Percentiles rank a stretch among this genome's conserved stretches.
Conservation (phyloP, 2,888 invertebrate genomes). For the Anthophora plumipes region DNA sequence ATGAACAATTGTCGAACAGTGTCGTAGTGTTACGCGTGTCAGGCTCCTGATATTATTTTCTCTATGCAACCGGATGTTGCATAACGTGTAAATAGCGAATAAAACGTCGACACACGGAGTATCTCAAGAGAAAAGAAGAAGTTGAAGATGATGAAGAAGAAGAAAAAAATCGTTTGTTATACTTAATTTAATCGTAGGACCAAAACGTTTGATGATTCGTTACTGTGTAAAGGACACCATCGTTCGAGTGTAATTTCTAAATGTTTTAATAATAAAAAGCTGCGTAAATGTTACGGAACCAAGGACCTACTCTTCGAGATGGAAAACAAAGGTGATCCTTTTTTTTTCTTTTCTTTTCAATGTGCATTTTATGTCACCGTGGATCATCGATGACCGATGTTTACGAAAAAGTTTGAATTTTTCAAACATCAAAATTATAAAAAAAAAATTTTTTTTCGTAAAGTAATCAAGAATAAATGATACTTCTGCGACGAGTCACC, state of each 20-base stretch:
- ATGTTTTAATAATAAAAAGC: slow-evolving; percentile 83
- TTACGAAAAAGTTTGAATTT: no score
- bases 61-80: slow-evolving; percentile 63
- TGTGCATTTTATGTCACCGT: not conserved
- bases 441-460: not conserved
- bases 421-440: not conserved
- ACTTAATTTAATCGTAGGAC: slow-evolving; percentile 79
- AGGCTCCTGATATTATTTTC: slow-evolving; percentile 34
- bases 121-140: slow-evolving; percentile 40
- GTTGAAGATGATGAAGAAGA: not conserved
- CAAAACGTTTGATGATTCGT: slow-evolving; percentile 74
- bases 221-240: slow-evolving; percentile 73
- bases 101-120: slow-evolving; percentile 64
- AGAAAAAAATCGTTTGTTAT: slow-evolving; percentile 72
- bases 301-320: slow-evolving; percentile 7
- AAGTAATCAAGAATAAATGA: not conserved
- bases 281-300: slow-evolving; percentile 48
- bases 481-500: not conserved
- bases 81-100: slow-evolving; percentile 70
- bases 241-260: slow-evolving; percentile 82
- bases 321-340: not conserved
- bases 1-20: slow-evolving; percentile 13
- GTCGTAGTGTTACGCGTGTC: slow-evolving; percentile 60
- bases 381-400: not conserved
- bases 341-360: not conserved